phyloP scores from a whole-genome alignment of 2,888 invertebrate genomes.

The Drosophila eohydei region DNA sequence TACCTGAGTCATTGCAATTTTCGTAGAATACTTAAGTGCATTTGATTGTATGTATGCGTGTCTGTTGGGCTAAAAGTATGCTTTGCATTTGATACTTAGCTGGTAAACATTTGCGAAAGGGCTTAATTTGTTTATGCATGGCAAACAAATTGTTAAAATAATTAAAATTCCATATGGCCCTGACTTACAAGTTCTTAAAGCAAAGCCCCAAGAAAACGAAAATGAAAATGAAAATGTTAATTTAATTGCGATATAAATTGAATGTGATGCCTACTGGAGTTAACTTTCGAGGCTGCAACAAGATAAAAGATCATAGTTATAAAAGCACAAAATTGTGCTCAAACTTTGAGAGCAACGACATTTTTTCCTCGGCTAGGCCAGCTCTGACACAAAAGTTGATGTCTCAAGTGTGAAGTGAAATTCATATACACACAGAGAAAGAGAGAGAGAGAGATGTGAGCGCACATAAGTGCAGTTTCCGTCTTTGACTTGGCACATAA shows the following conservation, averaged over 20 bases:
- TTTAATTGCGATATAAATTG: slow-evolving; percentile 66
- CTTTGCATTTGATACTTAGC: slow-evolving; percentile 41
- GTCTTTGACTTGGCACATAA: slow-evolving; percentile 73
- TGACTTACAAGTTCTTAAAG: slow-evolving; percentile 27
- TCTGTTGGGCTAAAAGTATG: slow-evolving; percentile 23
- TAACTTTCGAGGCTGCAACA: slow-evolving; percentile 43
- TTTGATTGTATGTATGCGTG: slow-evolving; percentile 33
- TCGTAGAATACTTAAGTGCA: slow-evolving; percentile 50
- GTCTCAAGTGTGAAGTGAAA: slow-evolving; percentile 76
- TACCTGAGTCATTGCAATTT: slow-evolving; percentile 20
- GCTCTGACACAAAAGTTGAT: slow-evolving; percentile 69
- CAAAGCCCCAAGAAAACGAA: slow-evolving; percentile 1
- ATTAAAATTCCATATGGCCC: slow-evolving; percentile 50
- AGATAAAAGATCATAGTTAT: slow-evolving; percentile 51
- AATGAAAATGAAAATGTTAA: slow-evolving; percentile 30
- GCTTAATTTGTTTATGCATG: slow-evolving; percentile 63
- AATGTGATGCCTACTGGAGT: slow-evolving; percentile 52
- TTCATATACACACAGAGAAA: slow-evolving; percentile 22
- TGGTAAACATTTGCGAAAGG: slow-evolving; percentile 57
- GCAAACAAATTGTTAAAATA: slow-evolving; percentile 58
- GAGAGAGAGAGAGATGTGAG: background rate
- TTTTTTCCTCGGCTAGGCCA: slow-evolving; percentile 29
- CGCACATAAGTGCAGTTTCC: slow-evolving; percentile 73
- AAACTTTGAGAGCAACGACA: slow-evolving; percentile 1
- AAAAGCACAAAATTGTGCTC: slow-evolving; percentile 62